Conservation (phyloP, 2,888 invertebrate species). For the Scaptomyza cyrtandrae region DNA sequence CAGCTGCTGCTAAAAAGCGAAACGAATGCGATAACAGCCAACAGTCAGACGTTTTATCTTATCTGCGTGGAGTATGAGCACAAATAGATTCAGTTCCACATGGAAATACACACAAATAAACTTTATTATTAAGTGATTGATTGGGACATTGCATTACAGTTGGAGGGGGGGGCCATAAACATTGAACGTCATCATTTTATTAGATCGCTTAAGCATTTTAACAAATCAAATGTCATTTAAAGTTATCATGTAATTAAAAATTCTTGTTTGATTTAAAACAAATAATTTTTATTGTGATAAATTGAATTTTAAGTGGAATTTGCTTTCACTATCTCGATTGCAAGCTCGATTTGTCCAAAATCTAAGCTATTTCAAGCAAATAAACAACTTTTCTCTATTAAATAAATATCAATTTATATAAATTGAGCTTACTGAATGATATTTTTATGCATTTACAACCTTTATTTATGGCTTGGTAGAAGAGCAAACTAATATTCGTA, state of each 20-base stretch:
- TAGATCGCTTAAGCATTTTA: slow-evolving; percentile 23
- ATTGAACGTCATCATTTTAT: slow-evolving; percentile 32
- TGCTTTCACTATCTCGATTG: no score
- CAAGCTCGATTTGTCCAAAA: no score
- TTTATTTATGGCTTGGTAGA: slow-evolving; percentile 29
- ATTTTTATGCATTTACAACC: slow-evolving; percentile 1
- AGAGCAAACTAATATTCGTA: slow-evolving; percentile 13
- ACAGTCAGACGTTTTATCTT: slow-evolving; percentile 38
- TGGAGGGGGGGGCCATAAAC: slow-evolving; percentile 36
- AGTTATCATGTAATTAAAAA: slow-evolving; percentile 20
- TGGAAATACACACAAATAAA: slow-evolving; percentile 24
- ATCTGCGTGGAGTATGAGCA: slow-evolving; percentile 33
- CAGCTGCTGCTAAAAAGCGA: slow-evolving; percentile 22
- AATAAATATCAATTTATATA: no score
- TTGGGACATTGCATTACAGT: slow-evolving; percentile 38
- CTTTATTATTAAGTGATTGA: slow-evolving; percentile 53
- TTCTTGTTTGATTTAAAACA: no score
- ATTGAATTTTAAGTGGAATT: no score
- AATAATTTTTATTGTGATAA: no score
- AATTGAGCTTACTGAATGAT: neutral
- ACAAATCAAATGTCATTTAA: slow-evolving; percentile 22
- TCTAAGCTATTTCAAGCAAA: no score
- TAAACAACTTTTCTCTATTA: no score
- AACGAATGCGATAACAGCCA: slow-evolving; percentile 27
- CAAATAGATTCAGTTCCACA: slow-evolving; percentile 49